A percentile compares a stretch with the other conserved stretches of the same genome.
These are phyloP conservation scores for Scopus umbretta DNA, from an alignment of 2,113 vertebrate genomes.

Conservation along the genomic window DNA sequence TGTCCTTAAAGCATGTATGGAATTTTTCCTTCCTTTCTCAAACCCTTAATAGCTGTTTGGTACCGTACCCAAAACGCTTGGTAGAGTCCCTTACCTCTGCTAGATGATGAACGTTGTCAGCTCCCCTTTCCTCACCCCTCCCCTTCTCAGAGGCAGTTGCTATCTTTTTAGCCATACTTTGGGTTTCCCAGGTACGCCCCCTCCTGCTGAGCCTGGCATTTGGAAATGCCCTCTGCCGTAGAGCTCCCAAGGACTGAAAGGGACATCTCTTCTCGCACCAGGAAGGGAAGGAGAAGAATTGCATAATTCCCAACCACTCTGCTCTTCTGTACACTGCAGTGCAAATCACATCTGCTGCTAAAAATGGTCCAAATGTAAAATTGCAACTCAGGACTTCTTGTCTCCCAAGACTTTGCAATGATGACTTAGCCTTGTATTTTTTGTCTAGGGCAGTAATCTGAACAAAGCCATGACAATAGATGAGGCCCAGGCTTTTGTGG, in stretches of 20 bases:
- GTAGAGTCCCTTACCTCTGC: background rate
- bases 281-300: background rate
- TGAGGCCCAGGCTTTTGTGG: conserved; percentile 89
- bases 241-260: background rate
- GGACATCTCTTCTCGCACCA: background rate
- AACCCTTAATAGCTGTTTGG: background rate
- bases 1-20: background rate
- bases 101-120: background rate
- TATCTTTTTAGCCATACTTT: background rate
- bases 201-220: background rate
- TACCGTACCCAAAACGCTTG: background rate
- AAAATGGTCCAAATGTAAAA: background rate
- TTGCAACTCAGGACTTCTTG: background rate
- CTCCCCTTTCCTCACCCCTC: background rate
- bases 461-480: conserved; percentile 87
- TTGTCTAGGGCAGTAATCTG: conserved; percentile 85
- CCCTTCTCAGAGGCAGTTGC: background rate
- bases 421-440: conserved; percentile 11
- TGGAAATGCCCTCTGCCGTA: background rate
- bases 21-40: background rate
- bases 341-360: background rate
- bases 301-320: background rate
- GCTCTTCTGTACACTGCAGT: background rate
- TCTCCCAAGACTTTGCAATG: background rate
- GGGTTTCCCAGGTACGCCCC: background rate